phyloP scores from a whole-genome alignment of 2,113 vertebrate species.

The Talpa occidentalis region DNA sequence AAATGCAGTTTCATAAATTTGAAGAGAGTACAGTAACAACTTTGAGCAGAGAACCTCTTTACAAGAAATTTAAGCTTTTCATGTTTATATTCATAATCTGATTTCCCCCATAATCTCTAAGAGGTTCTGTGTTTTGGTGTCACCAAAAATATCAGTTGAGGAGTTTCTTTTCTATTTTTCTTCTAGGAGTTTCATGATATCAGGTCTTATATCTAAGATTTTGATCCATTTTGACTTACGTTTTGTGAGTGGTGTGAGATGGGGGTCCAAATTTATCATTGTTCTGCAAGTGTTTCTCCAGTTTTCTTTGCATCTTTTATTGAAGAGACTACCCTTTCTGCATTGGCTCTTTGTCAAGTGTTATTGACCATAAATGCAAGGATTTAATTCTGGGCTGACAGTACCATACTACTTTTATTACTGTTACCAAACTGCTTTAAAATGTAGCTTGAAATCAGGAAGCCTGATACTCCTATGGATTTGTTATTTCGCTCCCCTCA shows the following conservation, averaged over 20 bases:
- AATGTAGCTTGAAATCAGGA: neutral
- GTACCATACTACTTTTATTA: neutral
- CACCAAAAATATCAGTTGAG: neutral
- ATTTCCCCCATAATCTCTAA: neutral
- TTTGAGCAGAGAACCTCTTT: neutral
- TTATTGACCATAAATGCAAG: neutral
- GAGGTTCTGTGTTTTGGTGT: neutral
- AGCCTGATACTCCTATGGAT: neutral
- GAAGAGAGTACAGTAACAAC: neutral
- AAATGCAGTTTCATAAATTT: neutral
- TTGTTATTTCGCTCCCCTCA: neutral
- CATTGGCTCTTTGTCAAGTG: neutral
- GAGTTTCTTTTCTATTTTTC: neutral
- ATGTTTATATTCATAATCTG: neutral
- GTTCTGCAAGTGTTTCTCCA: neutral
- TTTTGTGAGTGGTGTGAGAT: neutral
- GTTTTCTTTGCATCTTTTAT: neutral
- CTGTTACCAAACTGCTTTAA: neutral
- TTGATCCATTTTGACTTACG: neutral
- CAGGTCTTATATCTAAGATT: neutral
- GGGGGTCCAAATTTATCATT: neutral
- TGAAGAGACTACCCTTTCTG: neutral
- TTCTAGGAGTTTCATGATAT: neutral
- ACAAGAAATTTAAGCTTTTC: constrained; percentile 20
- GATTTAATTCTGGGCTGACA: neutral